These are phyloP conservation scores for Lutraria lutraria DNA, from an alignment of 2,888 invertebrate species.

Conservation along the genomic window DNA sequence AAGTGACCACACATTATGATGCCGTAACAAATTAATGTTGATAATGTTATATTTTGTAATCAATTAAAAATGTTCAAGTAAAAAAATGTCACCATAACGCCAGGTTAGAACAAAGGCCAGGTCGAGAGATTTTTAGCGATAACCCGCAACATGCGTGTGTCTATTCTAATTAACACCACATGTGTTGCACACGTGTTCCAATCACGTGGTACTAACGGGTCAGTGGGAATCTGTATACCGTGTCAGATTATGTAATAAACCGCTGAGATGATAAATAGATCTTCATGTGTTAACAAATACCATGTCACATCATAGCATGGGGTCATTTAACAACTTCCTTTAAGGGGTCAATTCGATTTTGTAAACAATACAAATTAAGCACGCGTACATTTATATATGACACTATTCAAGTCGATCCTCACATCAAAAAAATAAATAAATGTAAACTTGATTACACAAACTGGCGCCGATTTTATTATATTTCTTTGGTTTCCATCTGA, in stretches of 20 bases:
- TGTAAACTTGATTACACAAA: too few species aligned
- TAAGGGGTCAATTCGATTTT: neutral
- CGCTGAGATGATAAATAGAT: neutral
- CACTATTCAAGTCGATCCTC: neutral
- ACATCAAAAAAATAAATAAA: too few species aligned
- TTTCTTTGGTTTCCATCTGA: too few species aligned
- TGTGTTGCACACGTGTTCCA: conserved; percentile 39
- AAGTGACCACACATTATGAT: too few species aligned
- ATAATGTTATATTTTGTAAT: neutral
- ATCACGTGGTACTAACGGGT: conserved; percentile 44
- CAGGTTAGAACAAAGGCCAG: neutral
- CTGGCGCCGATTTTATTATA: too few species aligned
- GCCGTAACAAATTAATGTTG: too few species aligned
- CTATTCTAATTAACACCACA: conserved; percentile 35
- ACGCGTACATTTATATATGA: neutral
- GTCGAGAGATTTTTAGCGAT: neutral
- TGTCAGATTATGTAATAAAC: conserved; percentile 11
- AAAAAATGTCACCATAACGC: neutral
- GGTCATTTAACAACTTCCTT: neutral
- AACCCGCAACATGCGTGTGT: neutral
- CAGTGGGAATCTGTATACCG: neutral
- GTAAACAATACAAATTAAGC: neutral
- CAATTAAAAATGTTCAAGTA: neutral
- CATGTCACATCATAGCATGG: conserved; percentile 11
- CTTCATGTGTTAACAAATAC: neutral